These are phyloP conservation scores for Metallyticus violacea DNA, from an alignment of 2,888 invertebrate genomes.

Conservation along the genomic window DNA sequence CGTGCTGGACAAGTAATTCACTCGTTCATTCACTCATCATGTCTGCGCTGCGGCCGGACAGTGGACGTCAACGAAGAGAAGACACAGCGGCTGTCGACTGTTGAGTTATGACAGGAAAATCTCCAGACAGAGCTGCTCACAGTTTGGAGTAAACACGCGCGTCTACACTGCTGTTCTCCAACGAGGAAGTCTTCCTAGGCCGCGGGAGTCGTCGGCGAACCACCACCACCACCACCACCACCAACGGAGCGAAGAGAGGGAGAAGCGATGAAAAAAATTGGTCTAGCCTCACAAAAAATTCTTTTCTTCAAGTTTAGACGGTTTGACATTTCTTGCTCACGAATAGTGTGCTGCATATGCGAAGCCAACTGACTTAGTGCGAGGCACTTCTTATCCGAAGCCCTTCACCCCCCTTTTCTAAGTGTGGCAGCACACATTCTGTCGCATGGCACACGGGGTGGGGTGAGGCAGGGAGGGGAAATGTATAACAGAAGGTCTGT, in stretches of 20 bases:
- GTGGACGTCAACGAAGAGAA: too few species aligned
- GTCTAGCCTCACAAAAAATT: not conserved
- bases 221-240: not conserved
- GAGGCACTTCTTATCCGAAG: not conserved
- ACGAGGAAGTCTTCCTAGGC: not conserved
- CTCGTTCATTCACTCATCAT: not conserved
- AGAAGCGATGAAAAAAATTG: not conserved
- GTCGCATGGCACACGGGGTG: not conserved
- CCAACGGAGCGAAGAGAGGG: not conserved
- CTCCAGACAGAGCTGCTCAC: not conserved
- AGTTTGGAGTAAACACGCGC: not conserved
- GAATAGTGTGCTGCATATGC: not conserved
- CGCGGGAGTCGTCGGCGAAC: not conserved
- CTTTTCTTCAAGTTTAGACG: not conserved
- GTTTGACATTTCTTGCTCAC: not conserved
- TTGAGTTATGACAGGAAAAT: not conserved
- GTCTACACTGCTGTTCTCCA: too few species aligned
- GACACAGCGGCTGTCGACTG: not conserved
- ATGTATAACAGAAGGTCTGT: slow-evolving; percentile 30
- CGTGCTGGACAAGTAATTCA: not conserved
- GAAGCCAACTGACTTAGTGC: slow-evolving; percentile 3
- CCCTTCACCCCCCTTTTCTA: not conserved
- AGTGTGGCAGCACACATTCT: slow-evolving; percentile 16
- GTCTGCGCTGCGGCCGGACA: not conserved
- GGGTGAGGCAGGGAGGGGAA: not conserved